Conservation (phyloP, 2,113 vertebrate species). For the Prolemur simus region DNA sequence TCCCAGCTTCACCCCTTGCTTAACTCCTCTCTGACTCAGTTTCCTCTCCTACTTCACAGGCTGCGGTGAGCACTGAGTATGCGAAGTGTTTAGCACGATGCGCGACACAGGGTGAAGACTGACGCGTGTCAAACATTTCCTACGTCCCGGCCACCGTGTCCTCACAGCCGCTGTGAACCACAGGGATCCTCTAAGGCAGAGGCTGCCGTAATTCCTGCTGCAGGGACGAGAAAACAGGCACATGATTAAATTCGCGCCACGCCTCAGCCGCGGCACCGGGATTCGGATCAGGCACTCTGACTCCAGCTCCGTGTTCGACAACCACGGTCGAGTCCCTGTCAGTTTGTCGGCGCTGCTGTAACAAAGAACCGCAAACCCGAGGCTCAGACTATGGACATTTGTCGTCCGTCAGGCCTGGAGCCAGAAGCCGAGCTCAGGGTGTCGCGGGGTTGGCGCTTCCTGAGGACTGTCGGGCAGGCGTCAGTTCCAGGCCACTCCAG, state of each 20-base stretch:
- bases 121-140: accelerated
- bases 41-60: background rate
- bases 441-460: no score
- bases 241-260: background rate
- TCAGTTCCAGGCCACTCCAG: background rate
- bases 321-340: no score
- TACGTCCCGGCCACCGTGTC: background rate
- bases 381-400: background rate
- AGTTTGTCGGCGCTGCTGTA: background rate
- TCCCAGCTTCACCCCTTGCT: background rate
- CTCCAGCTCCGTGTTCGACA: background rate
- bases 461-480: no score
- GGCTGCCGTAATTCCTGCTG: background rate
- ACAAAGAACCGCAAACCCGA: background rate
- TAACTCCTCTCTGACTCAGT: background rate
- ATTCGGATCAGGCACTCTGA: background rate
- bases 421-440: background rate
- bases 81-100: background rate
- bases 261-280: background rate
- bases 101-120: background rate
- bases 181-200: background rate
- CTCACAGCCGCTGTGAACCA: background rate
- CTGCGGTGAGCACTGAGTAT: background rate
- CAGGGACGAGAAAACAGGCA: background rate
- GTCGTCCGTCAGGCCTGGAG: background rate